Conservation (phyloP, 2,888 invertebrate species). For the Sturmia bella region DNA sequence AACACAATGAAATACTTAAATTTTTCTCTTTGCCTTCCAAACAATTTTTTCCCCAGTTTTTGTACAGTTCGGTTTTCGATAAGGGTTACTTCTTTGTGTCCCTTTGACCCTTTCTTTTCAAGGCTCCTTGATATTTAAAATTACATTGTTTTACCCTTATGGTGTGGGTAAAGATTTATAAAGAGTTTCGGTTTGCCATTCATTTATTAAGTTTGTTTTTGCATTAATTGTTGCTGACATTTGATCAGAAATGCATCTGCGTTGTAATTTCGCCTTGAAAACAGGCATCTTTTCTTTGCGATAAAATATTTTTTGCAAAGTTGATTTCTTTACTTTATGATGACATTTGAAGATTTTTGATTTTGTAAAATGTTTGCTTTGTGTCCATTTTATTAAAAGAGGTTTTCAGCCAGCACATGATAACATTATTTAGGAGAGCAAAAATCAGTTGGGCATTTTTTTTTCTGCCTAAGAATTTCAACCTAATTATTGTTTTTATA, state of each 20-base stretch:
- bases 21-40: not conserved
- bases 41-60: not conserved
- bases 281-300: conserved; percentile 62
- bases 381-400: no score
- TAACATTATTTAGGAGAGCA: no score
- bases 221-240: conserved; percentile 67
- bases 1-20: conserved; percentile 17
- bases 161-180: not conserved
- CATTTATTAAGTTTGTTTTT: conserved; percentile 15
- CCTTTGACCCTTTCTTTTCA: conserved; percentile 47
- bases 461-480: conserved; percentile 7
- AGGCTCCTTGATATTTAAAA: not conserved
- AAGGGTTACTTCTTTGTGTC: conserved; percentile 21
- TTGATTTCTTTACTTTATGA: conserved; percentile 60
- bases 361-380: no score
- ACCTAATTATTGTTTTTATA: conserved; percentile 42
- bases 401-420: no score
- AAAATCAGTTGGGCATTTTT: not conserved
- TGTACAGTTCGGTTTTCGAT: not conserved
- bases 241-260: conserved; percentile 68
- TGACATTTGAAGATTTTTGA: conserved; percentile 46
- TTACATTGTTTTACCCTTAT: conserved; percentile 28
- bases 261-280: conserved; percentile 42
- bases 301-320: conserved; percentile 24
- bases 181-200: conserved; percentile 16